These are phyloP conservation scores for Bombus affinis DNA, from an alignment of 1,140 invertebrate species.

Conservation along the genomic window DNA sequence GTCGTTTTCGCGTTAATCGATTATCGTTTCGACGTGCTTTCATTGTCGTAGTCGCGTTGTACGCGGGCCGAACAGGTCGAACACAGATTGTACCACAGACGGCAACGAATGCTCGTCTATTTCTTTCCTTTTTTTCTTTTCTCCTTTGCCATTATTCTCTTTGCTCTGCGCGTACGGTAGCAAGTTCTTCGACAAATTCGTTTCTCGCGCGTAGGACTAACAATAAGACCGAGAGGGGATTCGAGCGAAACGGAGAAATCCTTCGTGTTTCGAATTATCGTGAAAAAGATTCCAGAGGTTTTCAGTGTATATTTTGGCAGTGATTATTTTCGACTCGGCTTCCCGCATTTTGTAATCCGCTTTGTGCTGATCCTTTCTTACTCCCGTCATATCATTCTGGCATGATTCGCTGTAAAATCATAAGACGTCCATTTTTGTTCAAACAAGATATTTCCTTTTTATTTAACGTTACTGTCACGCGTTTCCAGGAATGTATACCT, in stretches of 20 bases:
- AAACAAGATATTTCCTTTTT: not conserved
- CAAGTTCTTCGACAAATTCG: not conserved
- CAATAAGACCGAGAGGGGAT: not conserved
- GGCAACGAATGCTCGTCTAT: not conserved
- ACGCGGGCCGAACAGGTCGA: constrained; percentile 38
- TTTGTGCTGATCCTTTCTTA: constrained; percentile 2
- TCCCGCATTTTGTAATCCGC: not conserved
- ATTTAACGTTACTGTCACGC: not conserved
- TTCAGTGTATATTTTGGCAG: constrained; percentile 65
- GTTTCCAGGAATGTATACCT: not conserved
- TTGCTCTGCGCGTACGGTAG: not conserved
- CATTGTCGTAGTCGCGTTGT: constrained; percentile 27
- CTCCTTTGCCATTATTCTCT: not conserved
- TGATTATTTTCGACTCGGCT: constrained; percentile 42
- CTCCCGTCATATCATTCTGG: not conserved
- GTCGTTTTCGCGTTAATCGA: constrained; percentile 26
- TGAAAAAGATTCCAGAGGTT: not conserved
- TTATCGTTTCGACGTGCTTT: constrained; percentile 43
- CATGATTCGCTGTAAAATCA: too few relatives aligned
- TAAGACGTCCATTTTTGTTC: not conserved
- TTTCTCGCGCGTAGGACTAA: not conserved
- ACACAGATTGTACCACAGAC: constrained; percentile 16
- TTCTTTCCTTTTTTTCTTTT: not conserved
- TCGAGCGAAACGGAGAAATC: not conserved
- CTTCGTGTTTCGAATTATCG: not conserved